Evolutionary conservation across 2,797 vertebrate genomes (phyloP), one percentile per base, ranked within the genome.

Genomic region (Otolemur crassicaudatus): DNA sequence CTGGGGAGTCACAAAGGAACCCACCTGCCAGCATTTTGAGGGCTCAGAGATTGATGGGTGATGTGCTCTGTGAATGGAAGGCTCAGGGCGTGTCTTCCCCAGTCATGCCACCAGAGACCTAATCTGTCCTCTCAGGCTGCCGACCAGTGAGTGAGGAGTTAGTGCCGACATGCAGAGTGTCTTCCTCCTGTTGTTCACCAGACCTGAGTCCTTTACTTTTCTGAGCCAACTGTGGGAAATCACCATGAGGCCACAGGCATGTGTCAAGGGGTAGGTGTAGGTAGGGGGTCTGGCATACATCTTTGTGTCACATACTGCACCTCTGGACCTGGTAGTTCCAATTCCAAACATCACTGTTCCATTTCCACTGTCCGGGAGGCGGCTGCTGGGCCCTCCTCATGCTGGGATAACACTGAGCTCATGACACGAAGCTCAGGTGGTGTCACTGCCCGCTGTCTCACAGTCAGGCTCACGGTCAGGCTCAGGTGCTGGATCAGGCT

Each of bases 401-500:
- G 53, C n/a, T 43, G 19, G 22, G 69, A 49, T 4, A 12, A 31
- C 1, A 19, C n/a, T 8, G n/a, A n/a, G 37, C 23, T 70, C 60
- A 17, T 0, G 0, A 31, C 0, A 46, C 8, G 86, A 49, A 29
- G 53, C 43, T 53, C 43, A 6, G 72, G 16, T 1, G 14, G 16
- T 2, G 0, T 2, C 16, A 53, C 2, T 16, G 22, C n/a, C 53
- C 4, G 2, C 23, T 2, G 73, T 63, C 34, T 23, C 58, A 2
- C 2, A 6, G 76, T 23, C 80, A 86, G 73, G 49, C 1, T 6
- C 22, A 53, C 14, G 46, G 46, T 46, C 46, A 46, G 46, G 46
- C 46, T 53, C 14, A 53, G 49, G 49, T 4, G 3, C 14, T 53
- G 49, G 49, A 49, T 23, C 80, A 86, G 73, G 49, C 1, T 6